Evolutionary conservation across 2,888 invertebrate species (phyloP).

Genomic region (Melinopterus prodromus): DNA sequence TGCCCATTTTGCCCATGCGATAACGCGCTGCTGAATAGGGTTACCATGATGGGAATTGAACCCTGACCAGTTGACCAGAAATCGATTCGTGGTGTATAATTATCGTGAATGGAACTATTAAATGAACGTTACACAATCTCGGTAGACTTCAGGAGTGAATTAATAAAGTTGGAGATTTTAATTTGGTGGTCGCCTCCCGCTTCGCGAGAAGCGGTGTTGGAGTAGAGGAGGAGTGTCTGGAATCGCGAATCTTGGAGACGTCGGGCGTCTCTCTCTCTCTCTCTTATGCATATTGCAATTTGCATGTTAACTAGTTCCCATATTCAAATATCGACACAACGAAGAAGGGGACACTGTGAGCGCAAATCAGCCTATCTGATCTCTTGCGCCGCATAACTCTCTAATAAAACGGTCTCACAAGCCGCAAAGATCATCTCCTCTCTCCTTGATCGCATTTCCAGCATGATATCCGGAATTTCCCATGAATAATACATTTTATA

Average conservation of each 20-base stretch:
- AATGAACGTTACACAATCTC: background rate
- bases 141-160: background rate
- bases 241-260: constrained; percentile 46
- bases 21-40: too few species aligned
- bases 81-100: background rate
- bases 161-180: constrained; percentile 20
- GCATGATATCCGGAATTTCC: background rate
- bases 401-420: too few species aligned
- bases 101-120: background rate
- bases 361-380: constrained; percentile 23
- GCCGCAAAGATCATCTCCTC: too few species aligned
- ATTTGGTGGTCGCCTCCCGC: constrained; percentile 23
- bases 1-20: too few species aligned
- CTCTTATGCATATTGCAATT: constrained; percentile 58
- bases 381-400: constrained; percentile 12
- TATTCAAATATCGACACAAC: constrained; percentile 59
- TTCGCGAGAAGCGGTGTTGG: constrained; percentile 14
- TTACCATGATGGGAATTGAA: background rate
- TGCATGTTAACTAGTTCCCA: constrained; percentile 61
- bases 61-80: background rate
- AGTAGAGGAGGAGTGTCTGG: constrained; percentile 23
- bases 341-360: constrained; percentile 41
- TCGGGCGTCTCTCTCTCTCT: constrained; percentile 42
- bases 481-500: background rate
- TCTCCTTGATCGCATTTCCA: too few species aligned